These are phyloP conservation scores for Monomorium pharaonis DNA, from an alignment of 1,140 invertebrate species.

Conservation along the genomic window DNA sequence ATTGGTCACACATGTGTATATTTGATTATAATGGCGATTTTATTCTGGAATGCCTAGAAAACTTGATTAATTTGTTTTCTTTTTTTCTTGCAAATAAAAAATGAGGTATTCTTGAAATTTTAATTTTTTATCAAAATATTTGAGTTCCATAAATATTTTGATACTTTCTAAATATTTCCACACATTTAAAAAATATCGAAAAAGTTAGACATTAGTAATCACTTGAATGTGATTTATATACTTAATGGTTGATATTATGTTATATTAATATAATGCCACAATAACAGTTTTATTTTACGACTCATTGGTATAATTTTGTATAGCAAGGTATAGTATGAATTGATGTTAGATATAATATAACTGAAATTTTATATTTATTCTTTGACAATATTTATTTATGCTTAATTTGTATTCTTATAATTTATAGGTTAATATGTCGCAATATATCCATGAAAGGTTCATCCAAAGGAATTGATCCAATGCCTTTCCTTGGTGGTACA, in stretches of 20 bases:
- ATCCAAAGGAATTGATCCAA: constrained; percentile 87
- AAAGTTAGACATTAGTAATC: neutral
- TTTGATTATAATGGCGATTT: neutral
- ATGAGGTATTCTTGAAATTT: neutral
- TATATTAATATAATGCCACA: too few relatives aligned
- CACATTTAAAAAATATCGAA: neutral
- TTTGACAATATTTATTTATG: neutral
- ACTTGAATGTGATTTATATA: neutral
- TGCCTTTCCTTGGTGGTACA: constrained; percentile 90
- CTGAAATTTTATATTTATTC: neutral
- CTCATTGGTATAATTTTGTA: neutral
- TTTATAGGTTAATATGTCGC: constrained; percentile 87
- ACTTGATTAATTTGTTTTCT: neutral
- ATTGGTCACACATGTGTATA: too few relatives aligned
- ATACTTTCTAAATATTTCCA: neutral
- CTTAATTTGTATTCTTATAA: constrained; percentile 16
- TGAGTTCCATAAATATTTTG: neutral
- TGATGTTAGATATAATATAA: neutral
- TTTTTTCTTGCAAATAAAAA: neutral
- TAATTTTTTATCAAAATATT: neutral
- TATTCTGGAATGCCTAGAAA: neutral
- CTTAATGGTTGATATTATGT: too few relatives aligned
- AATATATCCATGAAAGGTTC: constrained; percentile 89
- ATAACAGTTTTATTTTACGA: constrained; percentile 8
- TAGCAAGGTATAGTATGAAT: neutral